Evolutionary conservation across 2,113 vertebrate genomes (phyloP).

Genomic region (Rutilus rutilus): DNA sequence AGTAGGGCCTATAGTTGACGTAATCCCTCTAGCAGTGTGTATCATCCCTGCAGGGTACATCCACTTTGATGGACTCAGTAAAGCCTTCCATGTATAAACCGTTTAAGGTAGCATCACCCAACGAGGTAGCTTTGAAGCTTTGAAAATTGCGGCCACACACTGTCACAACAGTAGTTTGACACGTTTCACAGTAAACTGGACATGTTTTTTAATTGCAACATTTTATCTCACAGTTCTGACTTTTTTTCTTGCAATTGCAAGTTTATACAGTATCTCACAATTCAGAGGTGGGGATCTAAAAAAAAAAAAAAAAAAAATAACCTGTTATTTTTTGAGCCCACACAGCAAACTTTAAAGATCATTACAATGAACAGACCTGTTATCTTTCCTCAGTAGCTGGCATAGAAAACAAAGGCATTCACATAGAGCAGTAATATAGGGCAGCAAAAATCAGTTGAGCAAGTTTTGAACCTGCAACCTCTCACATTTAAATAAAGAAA

Average conservation of each 20-base stretch:
- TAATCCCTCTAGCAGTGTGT: slow-evolving; percentile 35
- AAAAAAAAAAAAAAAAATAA: too few species aligned
- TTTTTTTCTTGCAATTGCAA: too few species aligned
- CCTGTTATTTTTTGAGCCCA: too few species aligned
- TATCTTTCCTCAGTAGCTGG: neutral
- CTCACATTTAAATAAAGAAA: slow-evolving; percentile 2
- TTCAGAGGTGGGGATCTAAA: too few species aligned
- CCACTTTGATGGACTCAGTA: neutral
- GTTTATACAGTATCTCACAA: too few species aligned
- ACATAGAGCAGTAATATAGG: neutral
- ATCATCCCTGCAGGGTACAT: slow-evolving; percentile 8
- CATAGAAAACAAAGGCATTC: neutral
- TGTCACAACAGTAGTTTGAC: neutral
- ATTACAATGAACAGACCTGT: slow-evolving; percentile 1
- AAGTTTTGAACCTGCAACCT: slow-evolving; percentile 6
- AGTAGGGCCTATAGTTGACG: slow-evolving; percentile 23
- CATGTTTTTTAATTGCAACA: too few species aligned
- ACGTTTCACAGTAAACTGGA: neutral
- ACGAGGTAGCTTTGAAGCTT: neutral
- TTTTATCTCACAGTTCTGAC: too few species aligned
- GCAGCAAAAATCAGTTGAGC: slow-evolving; percentile 7
- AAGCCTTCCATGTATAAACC: slow-evolving; percentile 18
- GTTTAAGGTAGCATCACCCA: slow-evolving; percentile 10
- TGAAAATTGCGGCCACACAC: neutral
- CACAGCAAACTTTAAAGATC: neutral